Conservation (phyloP, 2,888 invertebrate genomes). For the Leucophenga montana region DNA sequence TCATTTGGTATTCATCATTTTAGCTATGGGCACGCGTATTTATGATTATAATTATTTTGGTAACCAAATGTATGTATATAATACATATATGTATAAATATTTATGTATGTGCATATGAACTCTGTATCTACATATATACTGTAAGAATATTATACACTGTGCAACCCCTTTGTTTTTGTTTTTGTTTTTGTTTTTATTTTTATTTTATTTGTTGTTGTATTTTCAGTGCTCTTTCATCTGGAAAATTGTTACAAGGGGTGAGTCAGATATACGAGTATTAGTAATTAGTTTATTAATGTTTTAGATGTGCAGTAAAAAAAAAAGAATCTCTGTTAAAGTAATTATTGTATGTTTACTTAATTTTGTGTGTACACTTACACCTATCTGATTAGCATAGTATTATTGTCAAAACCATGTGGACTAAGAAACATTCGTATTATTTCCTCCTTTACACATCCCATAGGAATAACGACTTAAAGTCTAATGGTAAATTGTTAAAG, state of each 20-base stretch:
- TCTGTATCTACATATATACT: conserved; percentile 16
- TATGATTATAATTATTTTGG: conserved; percentile 58
- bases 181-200: neutral
- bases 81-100: conserved; percentile 37
- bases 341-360: conserved; percentile 13
- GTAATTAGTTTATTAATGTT: too few species aligned
- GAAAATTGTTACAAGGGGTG: too few species aligned
- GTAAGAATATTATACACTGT: conserved; percentile 2
- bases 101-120: conserved; percentile 23
- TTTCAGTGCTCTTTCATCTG: too few species aligned
- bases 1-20: conserved; percentile 11
- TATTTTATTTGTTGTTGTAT: neutral
- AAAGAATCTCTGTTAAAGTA: too few species aligned
- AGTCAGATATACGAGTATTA: too few species aligned
- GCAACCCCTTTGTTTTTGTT: conserved; percentile 2
- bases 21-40: conserved; percentile 56
- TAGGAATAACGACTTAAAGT: too few species aligned
- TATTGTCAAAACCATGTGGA: too few species aligned
- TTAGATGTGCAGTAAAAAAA: too few species aligned
- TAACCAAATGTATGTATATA: conserved; percentile 21
- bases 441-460: too few species aligned
- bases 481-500: too few species aligned
- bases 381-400: conserved; percentile 34
- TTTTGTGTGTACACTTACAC: conserved; percentile 44
- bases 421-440: too few species aligned